phyloP scores from a whole-genome alignment of 2,113 vertebrate species.

The Percina caprodes region DNA sequence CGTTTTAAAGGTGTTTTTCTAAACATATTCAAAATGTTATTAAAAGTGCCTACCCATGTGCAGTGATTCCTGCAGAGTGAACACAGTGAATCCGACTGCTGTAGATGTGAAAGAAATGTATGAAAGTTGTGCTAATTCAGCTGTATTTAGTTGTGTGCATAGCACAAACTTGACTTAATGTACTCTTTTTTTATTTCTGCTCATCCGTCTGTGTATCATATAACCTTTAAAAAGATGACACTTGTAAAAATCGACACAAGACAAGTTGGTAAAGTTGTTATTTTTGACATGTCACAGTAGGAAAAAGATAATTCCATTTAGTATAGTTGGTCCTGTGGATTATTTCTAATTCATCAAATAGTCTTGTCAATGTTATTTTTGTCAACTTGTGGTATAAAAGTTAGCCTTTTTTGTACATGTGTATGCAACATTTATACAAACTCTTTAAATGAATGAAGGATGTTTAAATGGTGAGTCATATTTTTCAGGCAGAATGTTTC shows the following conservation, averaged over 20 bases:
- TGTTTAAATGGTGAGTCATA: not conserved
- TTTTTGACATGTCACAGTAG: not conserved
- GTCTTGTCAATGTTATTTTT: no score
- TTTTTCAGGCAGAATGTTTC: slow-evolving; percentile 62
- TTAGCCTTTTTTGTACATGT: not conserved
- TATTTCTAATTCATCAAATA: not conserved
- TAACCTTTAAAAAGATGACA: not conserved
- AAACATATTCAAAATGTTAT: no score
- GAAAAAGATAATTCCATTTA: not conserved
- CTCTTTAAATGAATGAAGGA: not conserved
- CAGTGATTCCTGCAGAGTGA: no score
- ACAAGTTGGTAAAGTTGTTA: not conserved
- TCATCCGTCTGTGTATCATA: not conserved
- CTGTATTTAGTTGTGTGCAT: no score
- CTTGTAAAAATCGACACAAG: not conserved
- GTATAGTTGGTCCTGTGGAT: not conserved
- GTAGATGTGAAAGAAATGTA: no score
- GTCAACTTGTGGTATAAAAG: not conserved
- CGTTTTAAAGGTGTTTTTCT: no score
- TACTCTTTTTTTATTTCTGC: slow-evolving; percentile 32
- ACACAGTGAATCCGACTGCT: no score
- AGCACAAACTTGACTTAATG: not conserved
- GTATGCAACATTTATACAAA: not conserved
- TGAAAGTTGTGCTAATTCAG: no score
- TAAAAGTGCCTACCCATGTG: no score